Conservation (phyloP, 2,113 vertebrate species). For the Nansenia antarctica region DNA sequence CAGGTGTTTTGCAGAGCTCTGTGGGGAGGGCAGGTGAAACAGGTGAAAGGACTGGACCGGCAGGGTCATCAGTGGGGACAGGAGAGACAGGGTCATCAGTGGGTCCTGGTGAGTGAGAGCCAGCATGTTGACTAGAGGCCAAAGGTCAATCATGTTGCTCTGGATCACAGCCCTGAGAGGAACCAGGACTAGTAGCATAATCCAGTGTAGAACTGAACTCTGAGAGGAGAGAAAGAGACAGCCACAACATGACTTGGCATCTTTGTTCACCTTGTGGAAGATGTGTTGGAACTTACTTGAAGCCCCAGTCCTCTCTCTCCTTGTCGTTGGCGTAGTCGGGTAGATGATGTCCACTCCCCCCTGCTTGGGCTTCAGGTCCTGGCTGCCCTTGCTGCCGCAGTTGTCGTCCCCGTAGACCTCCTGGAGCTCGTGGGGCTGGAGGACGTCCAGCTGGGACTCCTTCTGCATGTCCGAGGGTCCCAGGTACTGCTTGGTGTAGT, state of each 20-base stretch:
- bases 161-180: no score
- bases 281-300: no score
- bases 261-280: no score
- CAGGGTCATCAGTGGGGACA: background rate
- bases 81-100: background rate
- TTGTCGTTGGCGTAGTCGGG: conserved; percentile 89
- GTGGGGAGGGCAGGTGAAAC: background rate
- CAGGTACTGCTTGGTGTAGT: conserved; percentile 98
- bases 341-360: conserved; percentile 82
- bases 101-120: no score
- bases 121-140: no score
- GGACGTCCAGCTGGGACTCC: conserved; percentile 94
- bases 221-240: background rate
- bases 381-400: conserved; percentile 86
- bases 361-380: conserved; percentile 88
- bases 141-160: no score
- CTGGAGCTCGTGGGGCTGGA: conserved; percentile 91
- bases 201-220: background rate
- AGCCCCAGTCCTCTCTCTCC: conserved; percentile 80
- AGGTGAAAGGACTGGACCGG: background rate
- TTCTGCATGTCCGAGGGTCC: conserved; percentile 96
- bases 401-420: conserved; percentile 87
- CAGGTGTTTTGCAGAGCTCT: no score
- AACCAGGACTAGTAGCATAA: no score
- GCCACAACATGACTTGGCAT: no score